These are phyloP conservation scores for Archips xylosteana DNA, from an alignment of 2,888 invertebrate genomes.

Conservation along the genomic window DNA sequence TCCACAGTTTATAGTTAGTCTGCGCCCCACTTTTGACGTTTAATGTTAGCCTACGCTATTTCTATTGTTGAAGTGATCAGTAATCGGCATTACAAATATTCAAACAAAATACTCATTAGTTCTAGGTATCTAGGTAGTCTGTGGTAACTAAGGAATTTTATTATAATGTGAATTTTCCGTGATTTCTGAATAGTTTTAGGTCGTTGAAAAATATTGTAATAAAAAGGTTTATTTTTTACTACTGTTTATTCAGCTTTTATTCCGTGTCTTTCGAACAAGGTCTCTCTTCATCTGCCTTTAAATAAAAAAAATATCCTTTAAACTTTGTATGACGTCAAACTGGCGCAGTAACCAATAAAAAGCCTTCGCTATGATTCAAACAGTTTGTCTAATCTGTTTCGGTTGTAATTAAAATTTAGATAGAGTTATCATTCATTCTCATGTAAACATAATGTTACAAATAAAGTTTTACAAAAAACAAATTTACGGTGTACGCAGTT, in stretches of 20 bases:
- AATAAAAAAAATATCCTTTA: conserved; percentile 27
- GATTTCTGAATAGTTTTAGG: not conserved
- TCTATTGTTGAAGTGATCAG: conserved; percentile 18
- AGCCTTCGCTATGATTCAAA: conserved; percentile 16
- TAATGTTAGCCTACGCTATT: conserved; percentile 22
- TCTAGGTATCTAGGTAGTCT: not conserved
- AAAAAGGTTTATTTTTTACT: conserved; percentile 5
- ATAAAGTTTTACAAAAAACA: conserved; percentile 1
- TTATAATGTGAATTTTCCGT: not conserved
- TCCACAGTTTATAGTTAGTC: conserved; percentile 27
- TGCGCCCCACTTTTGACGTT: conserved; percentile 32
- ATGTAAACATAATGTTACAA: conserved; percentile 6
- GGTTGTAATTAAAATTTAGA: conserved; percentile 22
- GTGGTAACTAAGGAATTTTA: not conserved
- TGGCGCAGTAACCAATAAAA: conserved; percentile 23
- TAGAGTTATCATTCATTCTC: conserved; percentile 25
- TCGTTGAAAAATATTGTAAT: conserved; percentile 4
- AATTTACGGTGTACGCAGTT: not conserved
- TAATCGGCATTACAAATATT: not conserved
- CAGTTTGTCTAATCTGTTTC: conserved; percentile 20
- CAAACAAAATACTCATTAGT: not conserved
- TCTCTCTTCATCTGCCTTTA: conserved; percentile 25
- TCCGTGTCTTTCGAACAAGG: not conserved
- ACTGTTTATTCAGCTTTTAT: conserved; percentile 16
- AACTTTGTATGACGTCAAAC: conserved; percentile 31